Evolutionary conservation across 1,140 invertebrate genomes (phyloP), one percentile per base, ranked within the genome.

Genomic region (Heliconius hermathena): DNA sequence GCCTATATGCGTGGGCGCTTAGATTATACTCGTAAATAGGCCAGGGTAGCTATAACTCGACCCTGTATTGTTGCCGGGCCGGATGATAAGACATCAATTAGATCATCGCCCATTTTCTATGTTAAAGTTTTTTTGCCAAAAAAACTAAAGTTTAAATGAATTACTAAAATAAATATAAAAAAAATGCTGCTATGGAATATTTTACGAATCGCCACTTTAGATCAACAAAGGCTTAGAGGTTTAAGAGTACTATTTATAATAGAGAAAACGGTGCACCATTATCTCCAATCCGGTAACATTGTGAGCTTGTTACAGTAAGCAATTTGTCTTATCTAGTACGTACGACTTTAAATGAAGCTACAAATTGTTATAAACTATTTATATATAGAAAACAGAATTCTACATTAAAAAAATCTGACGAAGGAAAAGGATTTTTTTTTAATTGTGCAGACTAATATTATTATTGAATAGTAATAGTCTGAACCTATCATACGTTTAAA

Each of bases 1-100:
- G 83, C 77, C 79, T 80, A 77, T 72, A 79, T 89, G 90, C 88
- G 91, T 91, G 84, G 89, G 91, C 87, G 89, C 88, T 88, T 84
- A 86, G 87, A 90, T 90, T 90, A 78, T 90, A 72, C 82, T 88
- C 80, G 82, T 76, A 91, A 88, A 93, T 93, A 82, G 91, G 91
- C 90, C 91, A 92, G 82, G 90, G 90, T 85, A 77, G 71, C 79
- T 81, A 87, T 87, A 83, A 84, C 74, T 71, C 82, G 84, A 86
- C 82, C 81, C 79, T 82, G 79, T 74, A n/a, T 74, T 79, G 54
- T 77, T 82, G 77, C 78, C 76, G 78, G 79, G 80, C 78, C 20
- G 41, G 8, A 49, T 78, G 36, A 71, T 76, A 79, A 76, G 49
- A 71, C 22, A 71, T 71, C 70, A 46, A 74, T 79, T 75, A 79